Evolutionary conservation across 1,140 invertebrate species (phyloP).

Genomic region (Bombus difficillimus): DNA sequence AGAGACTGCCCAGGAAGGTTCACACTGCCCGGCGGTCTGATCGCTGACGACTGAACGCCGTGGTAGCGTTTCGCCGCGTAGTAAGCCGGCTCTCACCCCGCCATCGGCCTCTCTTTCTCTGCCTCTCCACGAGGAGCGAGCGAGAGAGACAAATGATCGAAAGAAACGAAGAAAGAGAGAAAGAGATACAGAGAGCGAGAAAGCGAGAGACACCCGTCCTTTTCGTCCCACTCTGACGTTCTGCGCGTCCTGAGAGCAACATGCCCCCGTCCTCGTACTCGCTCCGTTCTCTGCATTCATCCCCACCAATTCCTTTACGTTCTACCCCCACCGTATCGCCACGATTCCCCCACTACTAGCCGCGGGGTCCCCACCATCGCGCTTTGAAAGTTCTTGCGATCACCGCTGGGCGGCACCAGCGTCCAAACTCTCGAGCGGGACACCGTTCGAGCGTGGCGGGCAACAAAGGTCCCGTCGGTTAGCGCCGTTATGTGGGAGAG

Average conservation of each 20-base stretch:
- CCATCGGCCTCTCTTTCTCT: conserved; percentile 67
- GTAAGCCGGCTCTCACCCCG: conserved; percentile 73
- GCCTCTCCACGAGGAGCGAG: conserved; percentile 56
- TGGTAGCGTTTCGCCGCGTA: conserved; percentile 71
- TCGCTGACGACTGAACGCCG: conserved; percentile 72
- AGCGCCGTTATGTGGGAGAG: conserved; percentile 66
- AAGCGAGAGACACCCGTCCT: conserved; percentile 66
- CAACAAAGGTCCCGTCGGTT: conserved; percentile 66
- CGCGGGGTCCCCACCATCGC: conserved; percentile 20
- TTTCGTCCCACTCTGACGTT: conserved; percentile 74
- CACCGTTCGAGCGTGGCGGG: conserved; percentile 60
- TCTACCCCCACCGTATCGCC: conserved; percentile 48
- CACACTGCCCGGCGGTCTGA: conserved; percentile 73
- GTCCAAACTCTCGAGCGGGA: conserved; percentile 63
- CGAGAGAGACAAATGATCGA: conserved; percentile 51
- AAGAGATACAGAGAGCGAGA: conserved; percentile 20
- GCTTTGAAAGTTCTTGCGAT: conserved; percentile 54
- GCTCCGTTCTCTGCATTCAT: conserved; percentile 64
- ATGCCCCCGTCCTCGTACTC: conserved; percentile 67
- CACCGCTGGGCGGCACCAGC: conserved; percentile 68
- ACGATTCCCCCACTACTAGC: conserved; percentile 14
- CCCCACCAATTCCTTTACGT: conserved; percentile 58
- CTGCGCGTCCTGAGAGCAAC: conserved; percentile 70
- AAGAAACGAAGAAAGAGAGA: conserved; percentile 42
- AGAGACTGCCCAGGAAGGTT: conserved; percentile 66